Conservation (phyloP, 2,888 invertebrate species). For the Marasmarcha lunaedactyla region DNA sequence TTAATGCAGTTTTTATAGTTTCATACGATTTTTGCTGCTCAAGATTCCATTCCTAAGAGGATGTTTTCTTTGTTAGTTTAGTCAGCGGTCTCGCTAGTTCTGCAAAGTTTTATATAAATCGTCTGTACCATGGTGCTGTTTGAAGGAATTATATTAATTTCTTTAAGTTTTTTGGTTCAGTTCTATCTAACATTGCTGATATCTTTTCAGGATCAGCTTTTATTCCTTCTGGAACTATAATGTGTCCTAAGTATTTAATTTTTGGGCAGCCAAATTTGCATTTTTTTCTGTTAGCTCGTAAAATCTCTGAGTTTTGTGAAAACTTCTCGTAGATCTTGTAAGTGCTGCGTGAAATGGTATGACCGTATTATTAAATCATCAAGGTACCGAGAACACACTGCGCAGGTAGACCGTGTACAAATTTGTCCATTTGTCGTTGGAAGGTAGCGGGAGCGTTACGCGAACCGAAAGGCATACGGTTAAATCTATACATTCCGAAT, state of each 20-base stretch:
- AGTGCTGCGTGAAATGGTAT: slow-evolving; percentile 4
- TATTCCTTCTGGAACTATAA: slow-evolving; percentile 12
- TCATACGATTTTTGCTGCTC: slow-evolving; percentile 8
- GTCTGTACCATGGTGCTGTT: slow-evolving; percentile 11
- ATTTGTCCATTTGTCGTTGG: slow-evolving; percentile 15
- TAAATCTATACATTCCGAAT: slow-evolving; percentile 21
- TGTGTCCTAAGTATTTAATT: slow-evolving; percentile 13
- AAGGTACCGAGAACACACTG: background rate
- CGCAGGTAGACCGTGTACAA: background rate
- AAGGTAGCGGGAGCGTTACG: slow-evolving; percentile 24
- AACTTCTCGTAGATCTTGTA: slow-evolving; percentile 4
- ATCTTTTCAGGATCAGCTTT: slow-evolving; percentile 12
- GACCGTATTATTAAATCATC: background rate
- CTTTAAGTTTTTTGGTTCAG: slow-evolving; percentile 10
- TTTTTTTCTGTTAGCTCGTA: slow-evolving; percentile 11
- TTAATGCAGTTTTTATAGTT: slow-evolving; percentile 2
- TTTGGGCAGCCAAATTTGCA: slow-evolving; percentile 8
- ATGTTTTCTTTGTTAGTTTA: slow-evolving; percentile 9
- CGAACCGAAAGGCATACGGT: slow-evolving; percentile 24
- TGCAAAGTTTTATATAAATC: slow-evolving; percentile 12
- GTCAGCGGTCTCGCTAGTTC: slow-evolving; percentile 7
- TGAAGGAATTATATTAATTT: slow-evolving; percentile 12
- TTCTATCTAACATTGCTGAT: background rate
- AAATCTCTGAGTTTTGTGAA: slow-evolving; percentile 5
- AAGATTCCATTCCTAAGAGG: slow-evolving; percentile 4